Base-by-base conservation (phyloP, 2,888 invertebrate genomes). In the Bombyx huttoni region DNA sequence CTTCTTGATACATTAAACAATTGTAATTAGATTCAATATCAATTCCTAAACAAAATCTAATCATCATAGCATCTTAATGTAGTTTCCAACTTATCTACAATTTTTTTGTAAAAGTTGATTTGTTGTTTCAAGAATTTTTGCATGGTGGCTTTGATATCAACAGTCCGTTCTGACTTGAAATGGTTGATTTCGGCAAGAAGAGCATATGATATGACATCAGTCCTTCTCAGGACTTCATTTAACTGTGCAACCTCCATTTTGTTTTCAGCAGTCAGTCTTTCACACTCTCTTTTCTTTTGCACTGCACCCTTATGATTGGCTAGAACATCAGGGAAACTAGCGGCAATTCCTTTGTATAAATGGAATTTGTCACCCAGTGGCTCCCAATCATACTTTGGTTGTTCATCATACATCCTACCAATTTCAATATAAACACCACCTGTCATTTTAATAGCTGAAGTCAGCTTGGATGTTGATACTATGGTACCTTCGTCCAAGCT, bases 181-280 rank as follows among this genome's bases (percentile, higher is more conserved):
- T 98, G 97, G 64, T 94, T 94, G 64, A 98, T 93, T 90, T 99
- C 99, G 52, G 98, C 98, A 75, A 98, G 91, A 56, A 97, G 91
- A 1, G 97, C 94, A 75, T 98, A 98, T 0, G 98, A 96, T 68
- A 98, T 94, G 13, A 96, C 92, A 78, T 99, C 98, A 0, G 96
- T 95, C 65, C 97, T 91, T 61, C 94, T 91, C 57, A 93, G 89
- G 10, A 98, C 93, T 70, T 94, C 95, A 58, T 93, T 92, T 57
- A 96, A 87, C 70, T 96, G 95, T 13, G 91, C 91, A 55, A 93
- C 91, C 62, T 93, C 93, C 92, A 97, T 93, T 83, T 95, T 96
- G 61, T 94, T 93, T 70, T 97, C 97, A 45, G 91, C 90, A 3
- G 90, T 92, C 64, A 94, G 84, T 64, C 93, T 92, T 72, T 96